Percentiles rank a stretch among this genome's conserved stretches.
Evolutionary conservation across 2,797 vertebrate species (phyloP).

Genomic region (Melanotaenia maccullochi): DNA sequence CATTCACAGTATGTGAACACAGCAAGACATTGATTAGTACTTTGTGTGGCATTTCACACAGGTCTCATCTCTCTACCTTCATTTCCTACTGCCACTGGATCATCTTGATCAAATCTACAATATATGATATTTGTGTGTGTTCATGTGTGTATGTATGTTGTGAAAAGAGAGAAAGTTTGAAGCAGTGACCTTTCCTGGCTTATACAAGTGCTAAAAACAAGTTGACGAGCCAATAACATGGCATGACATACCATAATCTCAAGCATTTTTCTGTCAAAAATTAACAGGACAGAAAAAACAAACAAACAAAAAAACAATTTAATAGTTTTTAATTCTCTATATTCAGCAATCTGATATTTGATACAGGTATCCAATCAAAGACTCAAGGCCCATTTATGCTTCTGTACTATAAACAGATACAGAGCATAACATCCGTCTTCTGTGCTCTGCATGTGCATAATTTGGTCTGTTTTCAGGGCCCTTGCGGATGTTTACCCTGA

Average conservation of each 20-base stretch:
- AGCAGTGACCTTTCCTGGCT: conserved; percentile 56
- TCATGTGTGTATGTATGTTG: conserved; percentile 11
- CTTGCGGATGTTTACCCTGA: too few species aligned
- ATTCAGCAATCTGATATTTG: too few species aligned
- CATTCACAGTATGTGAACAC: conserved; percentile 80
- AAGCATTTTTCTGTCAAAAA: neutral
- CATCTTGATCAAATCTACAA: conserved; percentile 51
- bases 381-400: too few species aligned
- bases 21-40: conserved; percentile 79
- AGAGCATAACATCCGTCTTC: too few species aligned
- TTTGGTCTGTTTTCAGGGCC: too few species aligned
- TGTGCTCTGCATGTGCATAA: too few species aligned
- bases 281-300: neutral
- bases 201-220: conserved; percentile 19
- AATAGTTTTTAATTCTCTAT: too few species aligned
- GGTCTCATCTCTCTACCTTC: conserved; percentile 59
- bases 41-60: conserved; percentile 79
- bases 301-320: too few species aligned
- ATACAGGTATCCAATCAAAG: too few species aligned
- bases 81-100: conserved; percentile 60
- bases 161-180: conserved; percentile 5
- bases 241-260: conserved; percentile 1
- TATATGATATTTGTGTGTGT: conserved; percentile 10
- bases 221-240: conserved; percentile 16
- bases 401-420: too few species aligned